A percentile compares a stretch with the other conserved stretches of the same genome.
Conservation (phyloP, 2,797 vertebrate genomes). For the Takifugu rubripes region DNA sequence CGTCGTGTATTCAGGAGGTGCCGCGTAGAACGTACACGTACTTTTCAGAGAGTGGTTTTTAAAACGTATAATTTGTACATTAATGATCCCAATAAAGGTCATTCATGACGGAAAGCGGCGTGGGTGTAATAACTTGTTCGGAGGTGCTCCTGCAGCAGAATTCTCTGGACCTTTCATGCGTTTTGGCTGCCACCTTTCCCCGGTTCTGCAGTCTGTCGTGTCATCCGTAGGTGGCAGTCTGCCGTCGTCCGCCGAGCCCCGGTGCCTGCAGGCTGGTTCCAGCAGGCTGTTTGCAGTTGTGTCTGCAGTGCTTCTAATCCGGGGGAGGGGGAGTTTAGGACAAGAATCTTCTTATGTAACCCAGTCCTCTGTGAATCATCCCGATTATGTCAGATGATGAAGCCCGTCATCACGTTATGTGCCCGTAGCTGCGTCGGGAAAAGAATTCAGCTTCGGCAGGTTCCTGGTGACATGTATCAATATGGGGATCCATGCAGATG, state of each 20-base stretch:
- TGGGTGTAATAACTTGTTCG: too few relatives aligned
- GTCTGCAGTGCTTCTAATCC: conserved; percentile 33
- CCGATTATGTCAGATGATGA: conserved; percentile 59
- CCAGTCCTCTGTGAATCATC: conserved; percentile 47
- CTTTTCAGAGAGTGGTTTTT: conserved; percentile 22
- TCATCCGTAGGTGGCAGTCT: conserved; percentile 37
- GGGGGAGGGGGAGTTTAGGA: conserved; percentile 26
- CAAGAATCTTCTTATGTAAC: conserved; percentile 60
- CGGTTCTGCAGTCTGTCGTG: neutral
- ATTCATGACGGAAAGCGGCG: conserved; percentile 35
- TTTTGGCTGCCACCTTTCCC: too few relatives aligned
- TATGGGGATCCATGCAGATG: too few relatives aligned
- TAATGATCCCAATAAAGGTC: conserved; percentile 42
- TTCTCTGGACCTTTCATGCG: neutral
- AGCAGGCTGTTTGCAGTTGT: conserved; percentile 17
- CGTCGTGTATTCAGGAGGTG: conserved; percentile 1
- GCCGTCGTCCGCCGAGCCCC: neutral
- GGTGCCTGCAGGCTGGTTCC: neutral
- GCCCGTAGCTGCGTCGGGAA: neutral
- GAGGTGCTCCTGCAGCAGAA: neutral
- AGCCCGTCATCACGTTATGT: conserved; percentile 34
- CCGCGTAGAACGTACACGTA: conserved; percentile 38
- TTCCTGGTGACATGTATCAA: too few relatives aligned
- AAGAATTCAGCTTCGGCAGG: neutral
- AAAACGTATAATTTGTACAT: conserved; percentile 16